Conservation (phyloP, 92 coral and sea anemone genomes). For the Anthopleura xanthogrammica region DNA sequence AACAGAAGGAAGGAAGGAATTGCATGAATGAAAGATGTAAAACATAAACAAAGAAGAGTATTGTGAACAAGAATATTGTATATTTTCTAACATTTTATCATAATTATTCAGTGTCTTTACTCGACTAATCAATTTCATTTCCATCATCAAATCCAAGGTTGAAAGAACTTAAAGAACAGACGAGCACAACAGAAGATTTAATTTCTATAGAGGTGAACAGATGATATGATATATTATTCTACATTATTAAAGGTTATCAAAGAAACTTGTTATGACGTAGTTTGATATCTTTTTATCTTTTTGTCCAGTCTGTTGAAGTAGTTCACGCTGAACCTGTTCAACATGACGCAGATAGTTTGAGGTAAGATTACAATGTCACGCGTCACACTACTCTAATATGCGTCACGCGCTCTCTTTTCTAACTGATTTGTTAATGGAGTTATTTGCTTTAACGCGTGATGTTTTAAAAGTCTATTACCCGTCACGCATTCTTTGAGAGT, state of each 20-base stretch:
- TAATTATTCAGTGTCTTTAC: neutral
- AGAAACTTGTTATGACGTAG: neutral
- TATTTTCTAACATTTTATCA: no score
- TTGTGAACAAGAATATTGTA: no score
- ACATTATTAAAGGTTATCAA: neutral
- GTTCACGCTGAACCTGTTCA: constrained; percentile 26
- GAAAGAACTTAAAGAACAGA: constrained; percentile 12
- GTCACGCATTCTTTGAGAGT: neutral
- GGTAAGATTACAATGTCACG: neutral
- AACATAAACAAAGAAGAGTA: no score
- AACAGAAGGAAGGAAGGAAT: no score
- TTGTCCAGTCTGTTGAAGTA: constrained; percentile 21
- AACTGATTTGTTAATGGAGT: neutral
- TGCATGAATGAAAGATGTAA: no score
- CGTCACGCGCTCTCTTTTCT: neutral
- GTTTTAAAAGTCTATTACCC: no score
- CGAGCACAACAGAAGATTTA: neutral
- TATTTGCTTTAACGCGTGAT: no score
- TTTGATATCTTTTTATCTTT: neutral
- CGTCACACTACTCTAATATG: neutral
- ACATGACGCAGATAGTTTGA: neutral
- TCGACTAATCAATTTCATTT: neutral
- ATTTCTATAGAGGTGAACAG: neutral
- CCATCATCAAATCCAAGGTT: neutral
- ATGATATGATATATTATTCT: neutral